A percentile compares a stretch with the other conserved stretches of the same genome.
Evolutionary conservation across 92 coral and sea anemone genomes (phyloP).

Genomic region (Paramuricea clavata): DNA sequence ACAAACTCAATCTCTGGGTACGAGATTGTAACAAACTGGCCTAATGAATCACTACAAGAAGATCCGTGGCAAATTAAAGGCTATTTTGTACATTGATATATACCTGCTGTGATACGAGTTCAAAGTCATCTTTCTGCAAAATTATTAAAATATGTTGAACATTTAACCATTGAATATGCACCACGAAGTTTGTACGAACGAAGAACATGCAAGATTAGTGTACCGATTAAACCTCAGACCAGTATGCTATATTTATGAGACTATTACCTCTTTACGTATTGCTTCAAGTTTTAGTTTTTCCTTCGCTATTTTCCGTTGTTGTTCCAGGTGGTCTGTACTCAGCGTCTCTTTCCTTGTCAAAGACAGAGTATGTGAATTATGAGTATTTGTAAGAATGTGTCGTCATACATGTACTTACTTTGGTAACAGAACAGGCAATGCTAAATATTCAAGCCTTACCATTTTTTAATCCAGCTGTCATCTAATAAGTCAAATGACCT

Average conservation of each 20-base stretch:
- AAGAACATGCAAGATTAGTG: too few species aligned
- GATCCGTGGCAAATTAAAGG: too few species aligned
- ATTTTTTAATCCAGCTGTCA: conserved; percentile 66
- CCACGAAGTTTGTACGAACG: too few species aligned
- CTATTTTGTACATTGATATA: neutral
- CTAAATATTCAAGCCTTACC: conserved; percentile 39
- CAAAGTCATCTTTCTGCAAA: conserved; percentile 62
- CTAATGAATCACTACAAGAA: too few species aligned
- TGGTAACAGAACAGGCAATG: neutral
- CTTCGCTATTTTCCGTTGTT: conserved; percentile 66
- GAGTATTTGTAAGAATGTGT: neutral
- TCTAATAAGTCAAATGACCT: conserved; percentile 45
- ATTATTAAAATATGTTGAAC: neutral
- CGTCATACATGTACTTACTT: neutral
- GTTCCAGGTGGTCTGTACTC: conserved; percentile 49
- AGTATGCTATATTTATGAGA: too few species aligned
- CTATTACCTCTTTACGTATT: conserved; percentile 71
- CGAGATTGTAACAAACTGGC: neutral
- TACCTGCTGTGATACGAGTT: conserved; percentile 56
- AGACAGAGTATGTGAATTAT: neutral
- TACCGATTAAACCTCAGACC: too few species aligned
- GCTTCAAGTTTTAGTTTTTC: conserved; percentile 76
- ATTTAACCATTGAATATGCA: neutral
- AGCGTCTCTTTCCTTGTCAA: conserved; percentile 57
- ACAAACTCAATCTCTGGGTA: too few species aligned